These are phyloP conservation scores for Coregonus clupeaformis DNA, from an alignment of 2,113 vertebrate genomes.

Conservation along the genomic window DNA sequence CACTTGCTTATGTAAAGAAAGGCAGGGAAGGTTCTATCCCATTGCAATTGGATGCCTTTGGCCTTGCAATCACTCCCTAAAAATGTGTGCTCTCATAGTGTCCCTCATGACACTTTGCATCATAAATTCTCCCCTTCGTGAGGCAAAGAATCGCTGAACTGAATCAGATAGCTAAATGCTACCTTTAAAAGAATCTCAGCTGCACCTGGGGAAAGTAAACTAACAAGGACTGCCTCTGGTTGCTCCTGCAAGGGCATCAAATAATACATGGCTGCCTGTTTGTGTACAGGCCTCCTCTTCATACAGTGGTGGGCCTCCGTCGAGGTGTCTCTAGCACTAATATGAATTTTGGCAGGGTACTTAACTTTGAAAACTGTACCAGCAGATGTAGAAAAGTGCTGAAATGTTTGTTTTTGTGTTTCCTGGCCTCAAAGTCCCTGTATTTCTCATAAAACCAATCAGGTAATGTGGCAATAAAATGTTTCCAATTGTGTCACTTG, in stretches of 20 bases:
- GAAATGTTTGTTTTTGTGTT: not conserved
- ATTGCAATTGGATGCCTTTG: slow-evolving; percentile 2
- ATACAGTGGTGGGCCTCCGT: not conserved
- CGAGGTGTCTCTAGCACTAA: slow-evolving; percentile 16
- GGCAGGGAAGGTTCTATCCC: not conserved
- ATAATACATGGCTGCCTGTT: slow-evolving; percentile 23
- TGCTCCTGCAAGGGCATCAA: slow-evolving; percentile 26
- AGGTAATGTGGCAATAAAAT: slow-evolving; percentile 10
- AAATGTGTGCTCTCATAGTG: slow-evolving; percentile 6
- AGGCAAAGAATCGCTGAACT: slow-evolving; percentile 26
- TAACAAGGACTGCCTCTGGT: slow-evolving; percentile 29
- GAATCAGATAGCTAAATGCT: slow-evolving; percentile 27
- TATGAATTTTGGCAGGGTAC: slow-evolving; percentile 16
- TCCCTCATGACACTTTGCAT: slow-evolving; percentile 7
- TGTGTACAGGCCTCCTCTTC: slow-evolving; percentile 10
- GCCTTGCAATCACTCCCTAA: slow-evolving; percentile 6
- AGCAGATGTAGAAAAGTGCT: not conserved
- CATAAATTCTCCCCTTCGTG: slow-evolving; percentile 24
- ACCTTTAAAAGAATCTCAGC: slow-evolving; percentile 12
- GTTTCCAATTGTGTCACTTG: not conserved
- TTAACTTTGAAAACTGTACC: slow-evolving; percentile 21
- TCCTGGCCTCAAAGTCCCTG: not conserved
- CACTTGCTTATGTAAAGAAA: not conserved
- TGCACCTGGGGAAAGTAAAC: slow-evolving; percentile 21
- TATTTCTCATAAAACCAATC: slow-evolving; percentile 14